Conservation (phyloP, 92 coral and sea anemone species). For the Zoanthus solanderi region DNA sequence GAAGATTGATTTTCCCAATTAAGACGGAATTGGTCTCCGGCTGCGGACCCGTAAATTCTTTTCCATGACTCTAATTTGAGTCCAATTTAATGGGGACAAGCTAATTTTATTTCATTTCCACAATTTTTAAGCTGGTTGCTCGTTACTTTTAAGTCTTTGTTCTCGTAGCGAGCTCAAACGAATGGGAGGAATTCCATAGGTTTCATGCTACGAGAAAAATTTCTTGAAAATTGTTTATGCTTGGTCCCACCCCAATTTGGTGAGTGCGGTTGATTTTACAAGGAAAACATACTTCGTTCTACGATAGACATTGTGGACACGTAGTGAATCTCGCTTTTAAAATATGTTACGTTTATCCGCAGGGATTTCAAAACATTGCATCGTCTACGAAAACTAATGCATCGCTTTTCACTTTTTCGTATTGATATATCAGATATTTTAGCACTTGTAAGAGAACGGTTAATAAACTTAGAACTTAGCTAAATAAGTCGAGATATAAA, state of each 20-base stretch:
- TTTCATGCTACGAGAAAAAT: background rate
- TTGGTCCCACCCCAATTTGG: slow-evolving; percentile 26
- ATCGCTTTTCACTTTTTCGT: background rate
- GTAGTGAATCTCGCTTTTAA: slow-evolving; percentile 20
- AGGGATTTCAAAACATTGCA: slow-evolving; percentile 39
- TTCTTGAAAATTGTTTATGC: slow-evolving; percentile 6
- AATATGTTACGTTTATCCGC: slow-evolving; percentile 40
- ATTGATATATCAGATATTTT: background rate
- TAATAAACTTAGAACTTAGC: background rate
- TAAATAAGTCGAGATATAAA: background rate
- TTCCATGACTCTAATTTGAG: slow-evolving; percentile 67
- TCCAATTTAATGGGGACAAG: slow-evolving; percentile 59
- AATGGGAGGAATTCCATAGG: background rate
- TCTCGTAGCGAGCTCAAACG: slow-evolving; percentile 37
- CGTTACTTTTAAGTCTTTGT: background rate
- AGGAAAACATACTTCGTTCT: background rate
- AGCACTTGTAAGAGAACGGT: background rate
- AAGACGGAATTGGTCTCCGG: slow-evolving; percentile 68
- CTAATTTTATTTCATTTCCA: slow-evolving; percentile 71
- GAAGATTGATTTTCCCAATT: slow-evolving; percentile 65
- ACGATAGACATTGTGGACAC: slow-evolving; percentile 5
- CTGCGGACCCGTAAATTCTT: slow-evolving; percentile 52
- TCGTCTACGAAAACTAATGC: slow-evolving; percentile 7
- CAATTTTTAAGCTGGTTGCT: slow-evolving; percentile 35
- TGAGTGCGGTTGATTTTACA: slow-evolving; percentile 7